Evolutionary conservation across 2,113 vertebrate species (phyloP).

Genomic region (Gallinago jamesoni): DNA sequence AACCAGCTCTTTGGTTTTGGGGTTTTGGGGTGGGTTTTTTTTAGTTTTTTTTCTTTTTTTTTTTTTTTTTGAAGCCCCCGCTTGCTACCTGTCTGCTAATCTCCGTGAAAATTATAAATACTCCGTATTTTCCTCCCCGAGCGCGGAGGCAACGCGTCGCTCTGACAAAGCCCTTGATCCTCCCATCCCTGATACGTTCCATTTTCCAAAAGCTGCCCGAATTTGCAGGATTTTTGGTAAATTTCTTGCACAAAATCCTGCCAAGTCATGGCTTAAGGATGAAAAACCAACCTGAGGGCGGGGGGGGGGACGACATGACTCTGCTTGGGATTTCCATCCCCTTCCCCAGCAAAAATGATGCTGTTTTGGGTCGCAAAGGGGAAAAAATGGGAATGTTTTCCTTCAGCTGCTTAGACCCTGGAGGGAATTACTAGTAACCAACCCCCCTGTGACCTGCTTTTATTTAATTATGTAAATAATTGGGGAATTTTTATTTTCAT

Average conservation of each 20-base stretch:
- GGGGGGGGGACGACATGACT: accelerated
- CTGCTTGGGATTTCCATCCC: not conserved
- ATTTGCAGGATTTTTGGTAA: not conserved
- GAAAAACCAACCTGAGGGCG: accelerated
- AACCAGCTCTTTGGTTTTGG: not conserved
- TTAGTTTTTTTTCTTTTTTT: not conserved
- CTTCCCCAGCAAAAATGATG: accelerated
- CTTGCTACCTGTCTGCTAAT: not conserved
- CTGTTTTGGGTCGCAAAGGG: not conserved
- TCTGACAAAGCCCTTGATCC: not conserved
- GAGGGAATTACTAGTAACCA: accelerated
- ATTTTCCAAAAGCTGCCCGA: not conserved
- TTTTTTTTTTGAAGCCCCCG: not conserved
- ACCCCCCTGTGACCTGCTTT: accelerated
- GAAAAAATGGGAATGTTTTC: not conserved
- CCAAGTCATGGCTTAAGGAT: accelerated
- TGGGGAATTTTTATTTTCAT: accelerated
- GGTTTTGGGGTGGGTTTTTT: too few relatives aligned
- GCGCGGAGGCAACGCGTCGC: accelerated
- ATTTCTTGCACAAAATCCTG: not conserved
- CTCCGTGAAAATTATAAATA: not conserved
- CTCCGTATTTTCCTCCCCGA: not conserved
- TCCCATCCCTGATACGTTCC: accelerated
- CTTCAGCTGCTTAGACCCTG: not conserved
- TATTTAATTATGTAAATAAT: not conserved